A percentile compares a stretch with the other conserved stretches of the same genome.
phyloP scores from a whole-genome alignment of 2,797 vertebrate genomes.

The Tragopan temminckii region DNA sequence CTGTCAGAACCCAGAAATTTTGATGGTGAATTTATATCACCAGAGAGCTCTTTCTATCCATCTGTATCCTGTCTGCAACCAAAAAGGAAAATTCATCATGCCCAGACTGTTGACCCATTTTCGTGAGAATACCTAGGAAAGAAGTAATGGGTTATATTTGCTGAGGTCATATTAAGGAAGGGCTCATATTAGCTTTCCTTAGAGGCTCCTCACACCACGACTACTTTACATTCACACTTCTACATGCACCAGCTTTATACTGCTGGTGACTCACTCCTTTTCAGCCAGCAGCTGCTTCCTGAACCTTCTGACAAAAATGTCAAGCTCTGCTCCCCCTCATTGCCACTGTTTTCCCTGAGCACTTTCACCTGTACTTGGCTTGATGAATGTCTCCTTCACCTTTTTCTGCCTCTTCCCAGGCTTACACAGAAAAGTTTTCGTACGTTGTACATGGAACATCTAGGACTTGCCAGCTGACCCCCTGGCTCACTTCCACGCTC shows the following conservation, averaged over 20 bases:
- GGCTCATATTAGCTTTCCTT: not conserved
- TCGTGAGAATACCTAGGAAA: not conserved
- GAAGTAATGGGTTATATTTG: not conserved
- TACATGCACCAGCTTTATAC: not conserved
- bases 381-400: not conserved
- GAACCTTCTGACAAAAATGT: not conserved
- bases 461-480: not conserved
- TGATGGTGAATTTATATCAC: not conserved
- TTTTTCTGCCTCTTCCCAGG: not conserved
- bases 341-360: not conserved
- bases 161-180: not conserved
- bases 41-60: not conserved
- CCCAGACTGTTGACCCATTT: not conserved
- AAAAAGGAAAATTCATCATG: not conserved
- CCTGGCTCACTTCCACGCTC: not conserved
- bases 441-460: not conserved
- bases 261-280: not conserved
- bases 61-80: not conserved
- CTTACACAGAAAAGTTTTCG: not conserved
- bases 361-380: not conserved
- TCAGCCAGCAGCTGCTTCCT: not conserved
- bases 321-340: not conserved
- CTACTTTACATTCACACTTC: not conserved
- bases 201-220: not conserved
- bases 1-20: not conserved